Base-by-base conservation (phyloP, 2,797 vertebrate genomes). In the Micromesistius poutassou region DNA sequence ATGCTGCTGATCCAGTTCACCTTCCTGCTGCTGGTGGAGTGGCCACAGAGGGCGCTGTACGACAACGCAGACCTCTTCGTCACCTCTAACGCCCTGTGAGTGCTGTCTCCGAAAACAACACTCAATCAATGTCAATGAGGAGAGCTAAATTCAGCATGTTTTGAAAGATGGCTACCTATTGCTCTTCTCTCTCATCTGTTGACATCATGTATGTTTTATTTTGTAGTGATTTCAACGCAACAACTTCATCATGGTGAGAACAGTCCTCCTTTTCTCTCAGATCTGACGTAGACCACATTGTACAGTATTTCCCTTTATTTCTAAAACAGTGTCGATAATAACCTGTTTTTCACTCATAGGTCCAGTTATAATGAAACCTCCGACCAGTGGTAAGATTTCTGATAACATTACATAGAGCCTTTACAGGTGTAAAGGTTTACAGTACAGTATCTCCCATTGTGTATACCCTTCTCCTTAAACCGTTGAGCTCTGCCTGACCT, bases 1-100 rank as follows among this genome's bases (percentile, higher is more conserved):
- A 95, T 96, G 96, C 93, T 96, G 89, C 92, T 93, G 84, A 96
- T 98, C 82, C 96, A 96, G 92, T 90, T 95, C 89, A 92, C 93
- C 77, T 98, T 96, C 89, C 92, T 98, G 92, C 91, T 96, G 90
- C 93, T 98, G 91, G 92, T 96, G 75, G 95, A 97, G 93, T 97
- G 96, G 76, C 96, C 96, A 72, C 95, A 97, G 81, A 96, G 95
- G 73, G 83, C 94, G 82, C 92, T 98, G 30, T 98, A 98, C 8
- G 95, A 98, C 94, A 98, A 97, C 78, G 96, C 96, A 0, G 97
- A 98, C 92, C 95, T 98, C 86, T 95, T 98, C 79, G 95, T 98
- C 87, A 92, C 94, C 42, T 95, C 96, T 84, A 97, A 98, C 28
- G 95, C 96, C 86, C 91, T 97, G 97, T 98, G 89, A 97, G 96